Base-by-base conservation (phyloP, 35 echinoderm and acorn worm species). In the Apostichopus californicus region DNA sequence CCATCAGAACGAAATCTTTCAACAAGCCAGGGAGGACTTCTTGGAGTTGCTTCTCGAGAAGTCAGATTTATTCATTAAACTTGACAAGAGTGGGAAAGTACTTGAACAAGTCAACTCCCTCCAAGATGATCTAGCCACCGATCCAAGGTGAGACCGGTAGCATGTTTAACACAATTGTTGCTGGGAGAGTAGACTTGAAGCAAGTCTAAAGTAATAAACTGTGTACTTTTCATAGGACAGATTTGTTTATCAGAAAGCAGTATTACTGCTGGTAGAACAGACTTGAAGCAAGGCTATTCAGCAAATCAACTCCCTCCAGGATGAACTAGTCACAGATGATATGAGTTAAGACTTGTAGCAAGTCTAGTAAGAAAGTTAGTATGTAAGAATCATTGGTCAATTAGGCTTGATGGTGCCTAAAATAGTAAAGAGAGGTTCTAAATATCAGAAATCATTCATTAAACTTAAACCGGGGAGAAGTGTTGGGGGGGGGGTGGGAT, bases 1-100 rank as follows among this genome's bases (percentile, higher is more conserved):
- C 55, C 94, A 98, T 55, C 96, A 98, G 87, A 68, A 92, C 11
- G 91, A 96, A 77, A 92, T 98, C 68, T 82, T 72, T 1, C 85
- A 93, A 28, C 15, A 71, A 8, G 86, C 94, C 15, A 90, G 86
- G 59, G 77, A 88, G 0, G 94, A 96, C 84, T 91, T 96, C 26
- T 23, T 65, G 7, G 96, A 98, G 77, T 84, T 98, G 1, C 61
- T 98, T 6, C 75, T 94, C 13, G 96, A 96, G 87, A 89, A 80
- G 23, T 53, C 87, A 3, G 94, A 94, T 11, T 46, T 94, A 13
- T 94, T 98, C 70, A 92, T 90, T 3, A 57, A 82, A 14, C 91
- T 98, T 78, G 96, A 98, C 56, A 87, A 89, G 60, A 64, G 86
- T 10, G 86, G 86, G 13, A 89, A 89, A 34, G 86, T 72, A 8